phyloP scores from a whole-genome alignment of 1,140 invertebrate genomes.

The Agraylea sexmaculata region DNA sequence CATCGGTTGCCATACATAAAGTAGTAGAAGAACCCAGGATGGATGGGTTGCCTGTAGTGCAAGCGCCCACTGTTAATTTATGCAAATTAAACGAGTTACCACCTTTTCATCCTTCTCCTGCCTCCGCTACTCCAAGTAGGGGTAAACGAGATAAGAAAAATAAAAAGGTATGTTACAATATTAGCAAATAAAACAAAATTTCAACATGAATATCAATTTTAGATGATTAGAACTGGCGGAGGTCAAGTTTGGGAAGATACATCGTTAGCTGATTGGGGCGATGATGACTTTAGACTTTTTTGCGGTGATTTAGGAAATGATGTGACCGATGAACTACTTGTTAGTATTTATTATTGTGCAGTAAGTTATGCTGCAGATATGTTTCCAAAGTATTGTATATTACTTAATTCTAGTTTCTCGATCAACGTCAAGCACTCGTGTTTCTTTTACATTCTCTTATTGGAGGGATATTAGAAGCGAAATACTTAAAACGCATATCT shows the following conservation, averaged over 20 bases:
- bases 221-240: constrained; percentile 79
- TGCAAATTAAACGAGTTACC: constrained; percentile 19
- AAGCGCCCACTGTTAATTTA: neutral
- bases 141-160: constrained; percentile 34
- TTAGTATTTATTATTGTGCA: constrained; percentile 24
- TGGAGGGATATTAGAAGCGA: neutral
- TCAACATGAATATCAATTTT: constrained; percentile 20
- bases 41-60: neutral
- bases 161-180: constrained; percentile 26
- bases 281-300: constrained; percentile 96
- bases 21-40: neutral
- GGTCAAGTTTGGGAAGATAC: constrained; percentile 91
- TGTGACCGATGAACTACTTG: constrained; percentile 92
- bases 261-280: constrained; percentile 83
- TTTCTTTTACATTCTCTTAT: neutral
- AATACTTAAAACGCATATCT: neutral
- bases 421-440: neutral
- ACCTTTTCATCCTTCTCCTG: constrained; percentile 28
- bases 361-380: too few relatives aligned
- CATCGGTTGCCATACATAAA: neutral
- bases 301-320: constrained; percentile 99
- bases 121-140: constrained; percentile 16
- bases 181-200: constrained; percentile 37
- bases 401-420: too few relatives aligned
- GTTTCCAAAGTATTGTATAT: too few relatives aligned